Base-by-base conservation (phyloP, 2,797 vertebrate species). In the Paedocypris micromegethes region DNA sequence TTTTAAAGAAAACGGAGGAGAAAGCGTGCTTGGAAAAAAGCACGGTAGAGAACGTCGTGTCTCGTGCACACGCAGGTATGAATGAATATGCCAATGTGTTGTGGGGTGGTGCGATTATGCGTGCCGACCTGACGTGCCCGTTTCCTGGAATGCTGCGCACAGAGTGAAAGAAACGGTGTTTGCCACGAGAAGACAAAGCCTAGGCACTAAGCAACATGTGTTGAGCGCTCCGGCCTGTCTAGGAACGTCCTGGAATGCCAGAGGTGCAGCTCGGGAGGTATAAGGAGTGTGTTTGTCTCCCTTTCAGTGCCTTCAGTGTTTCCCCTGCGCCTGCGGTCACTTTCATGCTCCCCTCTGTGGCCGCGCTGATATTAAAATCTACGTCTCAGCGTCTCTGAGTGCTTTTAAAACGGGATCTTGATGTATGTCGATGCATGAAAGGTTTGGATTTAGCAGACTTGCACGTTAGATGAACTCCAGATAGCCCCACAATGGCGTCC, bases 191-290 rank as follows among this genome's bases (percentile, higher is more conserved):
- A 70, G 72, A 74, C 66, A 74, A 74, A 74, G 61, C 55, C 52
- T 40, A 74, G 61, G 61, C 72, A 69, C 61, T 74, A 55, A 74
- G 66, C 61, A 65, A 74, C 65, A 54, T 73, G 56, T 65, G 61
- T 74, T 68, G 40, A 64, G 44, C 62, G 59, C 66, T 54, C 51
- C 2, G 60, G 54, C 44, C 60, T 50, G 59, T 69, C 62, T 64
- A 64, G 72, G 63, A 74, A 74, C 52, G 39, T 43, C 66, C 8
- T 67, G 60, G 55, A 63, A 73, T 54, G 66, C 51, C 56, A 65
- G 66, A 50, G 60, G 49, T 60, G n/a, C 45, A 39, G 52, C 5
- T 6, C 50, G 56, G 60, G 53, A 2, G 6, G 38, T 51, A 70
- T 61, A 61, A 62, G 58, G 64, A 64, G 68, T 3, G 37, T 58